phyloP scores from a whole-genome alignment of 53 echinoderm and acorn worm genomes.

The Henricia sp. region DNA sequence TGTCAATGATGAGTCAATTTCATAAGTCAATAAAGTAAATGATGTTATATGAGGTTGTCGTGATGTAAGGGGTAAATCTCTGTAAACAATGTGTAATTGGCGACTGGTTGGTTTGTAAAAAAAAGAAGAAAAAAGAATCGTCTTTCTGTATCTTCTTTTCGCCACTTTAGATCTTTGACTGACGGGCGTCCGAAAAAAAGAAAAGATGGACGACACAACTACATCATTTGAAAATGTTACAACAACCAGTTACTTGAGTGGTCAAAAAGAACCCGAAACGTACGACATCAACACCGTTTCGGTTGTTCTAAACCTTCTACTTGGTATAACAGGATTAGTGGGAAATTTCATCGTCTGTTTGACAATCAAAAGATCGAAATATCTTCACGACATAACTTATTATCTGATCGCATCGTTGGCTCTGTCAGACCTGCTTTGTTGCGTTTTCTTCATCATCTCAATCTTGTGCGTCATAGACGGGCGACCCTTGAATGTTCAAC shows the following conservation, averaged over 20 bases:
- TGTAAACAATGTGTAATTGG: too few relatives aligned
- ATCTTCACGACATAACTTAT: conserved; percentile 39
- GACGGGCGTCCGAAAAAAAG: too few relatives aligned
- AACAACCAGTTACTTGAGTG: not conserved
- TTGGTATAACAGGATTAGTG: conserved; percentile 23
- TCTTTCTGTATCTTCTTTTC: too few relatives aligned
- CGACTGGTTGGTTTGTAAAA: too few relatives aligned
- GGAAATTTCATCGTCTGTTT: conserved; percentile 27
- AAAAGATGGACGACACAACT: not conserved
- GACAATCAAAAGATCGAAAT: conserved; percentile 17
- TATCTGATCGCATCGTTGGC: conserved; percentile 48
- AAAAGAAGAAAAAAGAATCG: too few relatives aligned
- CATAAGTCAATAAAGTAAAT: too few relatives aligned
- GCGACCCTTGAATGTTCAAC: not conserved
- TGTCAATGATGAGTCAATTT: too few relatives aligned
- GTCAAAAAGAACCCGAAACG: not conserved
- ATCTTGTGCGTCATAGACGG: conserved; percentile 36
- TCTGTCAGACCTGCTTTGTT: conserved; percentile 30
- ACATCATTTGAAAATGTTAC: not conserved
- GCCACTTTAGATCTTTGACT: too few relatives aligned
- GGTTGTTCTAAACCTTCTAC: not conserved
- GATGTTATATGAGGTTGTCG: too few relatives aligned
- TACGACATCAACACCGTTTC: not conserved
- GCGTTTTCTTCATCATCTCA: conserved; percentile 22
- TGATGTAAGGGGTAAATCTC: too few relatives aligned